Base-by-base conservation (phyloP, 2,113 vertebrate species). In the Dasyprocta punctata region DNA sequence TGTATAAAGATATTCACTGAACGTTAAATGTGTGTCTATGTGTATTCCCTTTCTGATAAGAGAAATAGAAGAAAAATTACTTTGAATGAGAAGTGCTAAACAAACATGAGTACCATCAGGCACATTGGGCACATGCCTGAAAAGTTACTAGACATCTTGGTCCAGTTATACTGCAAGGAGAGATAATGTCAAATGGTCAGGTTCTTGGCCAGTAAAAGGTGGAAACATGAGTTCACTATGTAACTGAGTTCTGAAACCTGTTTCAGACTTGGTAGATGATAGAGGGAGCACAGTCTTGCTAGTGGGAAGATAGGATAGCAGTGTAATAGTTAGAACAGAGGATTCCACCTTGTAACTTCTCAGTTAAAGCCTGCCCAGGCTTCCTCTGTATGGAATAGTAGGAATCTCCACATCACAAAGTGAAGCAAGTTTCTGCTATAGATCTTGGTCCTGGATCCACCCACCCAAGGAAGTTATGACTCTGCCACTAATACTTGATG, bases 51-150 rank as follows among this genome's bases (percentile, higher is more conserved):
- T 52, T 36, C 19, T 58, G 89, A 71, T 9, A 84, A 92, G 49
- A 95, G 44, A 90, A 95, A 87, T 30, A 84, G 60, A 65, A 80
- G 49, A 82, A 89, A 71, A 54, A 82, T n/a, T 69, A 86, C 36
- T 58, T 77, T 65, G 19, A 89, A n/a, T 67, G 30, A 90, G 5
- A 47, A 65, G 12, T 60, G 8, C 49, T 65, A 92, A 96, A 77
- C 54, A 90, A 19, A n/a, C 36, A 14, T 78, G 60, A 89, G 60
- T 26, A 22, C 33, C 49, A 41, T 11, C 89, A 85, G 84, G 19
- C 49, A 82, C n/a, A 75, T 38, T 54, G 14, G 47, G 28, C 65
- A 47, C 28, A 86, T 47, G 19, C 13, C 17, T 52, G 71, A 67
- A 95, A 94, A 52, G 47, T 58, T 88, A 52, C 30, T 20, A 71